phyloP scores from a whole-genome alignment of 2,888 invertebrate genomes.

The Chrysolina haemoptera region DNA sequence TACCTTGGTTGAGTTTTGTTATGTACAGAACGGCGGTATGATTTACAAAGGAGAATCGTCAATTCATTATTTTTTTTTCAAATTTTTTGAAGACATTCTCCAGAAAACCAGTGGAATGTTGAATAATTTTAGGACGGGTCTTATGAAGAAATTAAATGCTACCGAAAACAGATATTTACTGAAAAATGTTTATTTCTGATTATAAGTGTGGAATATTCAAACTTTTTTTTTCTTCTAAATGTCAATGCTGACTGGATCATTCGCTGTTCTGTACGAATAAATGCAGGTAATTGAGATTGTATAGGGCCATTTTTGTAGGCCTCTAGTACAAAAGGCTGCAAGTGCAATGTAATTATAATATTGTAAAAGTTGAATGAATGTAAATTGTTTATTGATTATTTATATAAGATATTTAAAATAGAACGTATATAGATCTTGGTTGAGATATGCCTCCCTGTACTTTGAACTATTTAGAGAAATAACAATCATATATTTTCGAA shows the following conservation, averaged over 20 bases:
- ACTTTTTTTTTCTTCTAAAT: too few relatives aligned
- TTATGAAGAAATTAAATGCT: too few relatives aligned
- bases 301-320: slow-evolving; percentile 58
- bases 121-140: too few relatives aligned
- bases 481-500: too few relatives aligned
- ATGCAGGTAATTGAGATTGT: slow-evolving; percentile 56
- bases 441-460: neutral
- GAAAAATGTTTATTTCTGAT: too few relatives aligned
- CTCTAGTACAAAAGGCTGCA: slow-evolving; percentile 63
- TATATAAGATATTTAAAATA: slow-evolving; percentile 62
- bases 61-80: neutral
- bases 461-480: neutral
- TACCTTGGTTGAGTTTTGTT: slow-evolving; percentile 7
- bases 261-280: slow-evolving; percentile 35
- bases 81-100: neutral
- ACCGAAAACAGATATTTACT: too few relatives aligned
- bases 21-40: slow-evolving; percentile 3
- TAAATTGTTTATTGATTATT: slow-evolving; percentile 55
- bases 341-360: slow-evolving; percentile 65
- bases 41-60: neutral
- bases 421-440: slow-evolving; percentile 39
- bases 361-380: slow-evolving; percentile 50
- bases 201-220: too few relatives aligned
- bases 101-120: neutral
- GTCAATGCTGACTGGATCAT: neutral